Evolutionary conservation across 2,888 invertebrate species (phyloP), one percentile per base, ranked within the genome.

Genomic region (Yponomeuta sedellus): DNA sequence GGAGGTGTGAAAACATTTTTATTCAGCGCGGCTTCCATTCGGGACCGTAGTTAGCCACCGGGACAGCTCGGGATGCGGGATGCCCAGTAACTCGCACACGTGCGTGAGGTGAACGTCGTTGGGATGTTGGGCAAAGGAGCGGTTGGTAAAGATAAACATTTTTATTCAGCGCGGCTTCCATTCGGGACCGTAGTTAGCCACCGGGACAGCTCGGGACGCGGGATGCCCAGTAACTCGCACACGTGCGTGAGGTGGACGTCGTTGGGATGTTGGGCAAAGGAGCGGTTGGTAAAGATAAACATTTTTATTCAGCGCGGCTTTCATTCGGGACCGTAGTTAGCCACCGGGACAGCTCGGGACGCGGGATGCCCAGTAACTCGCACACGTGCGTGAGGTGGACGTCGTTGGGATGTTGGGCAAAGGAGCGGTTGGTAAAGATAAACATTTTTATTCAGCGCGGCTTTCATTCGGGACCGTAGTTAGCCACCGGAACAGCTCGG

Each of bases 11-110:
- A 25, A 25, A 25, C 3, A 4, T 25, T 25, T 25, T 25, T 25
- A n/a, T n/a, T n/a, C n/a, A n/a, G n/a, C n/a, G n/a, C n/a, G n/a
- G n/a, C n/a, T n/a, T n/a, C n/a, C n/a, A n/a, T n/a, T n/a, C n/a
- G n/a, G n/a, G n/a, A n/a, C n/a, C n/a, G n/a, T n/a, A n/a, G n/a
- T 25, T 4, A 99, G 91, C 98, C 99, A 99, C 75, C 95, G 95
- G 2, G 94, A 90, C 77, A 99, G 92, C 74, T 96, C 95, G 22
- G 93, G 92, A 58, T 92, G 87, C 61, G 97, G 94, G 2, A 98
- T 88, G 66, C 96, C 95, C 16, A 98, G 92, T 61, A 99, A 91
- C 10, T 95, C 93, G 68, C 94, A 92, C 16, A 96, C 93, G 1
- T 92, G 87, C 58, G 88, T 81, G 56, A 98, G 87, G 79, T 95